A percentile compares a stretch with the other conserved stretches of the same genome.
These are phyloP conservation scores for Eretmochelys imbricata DNA, from an alignment of 2,113 vertebrate genomes.

Conservation along the genomic window DNA sequence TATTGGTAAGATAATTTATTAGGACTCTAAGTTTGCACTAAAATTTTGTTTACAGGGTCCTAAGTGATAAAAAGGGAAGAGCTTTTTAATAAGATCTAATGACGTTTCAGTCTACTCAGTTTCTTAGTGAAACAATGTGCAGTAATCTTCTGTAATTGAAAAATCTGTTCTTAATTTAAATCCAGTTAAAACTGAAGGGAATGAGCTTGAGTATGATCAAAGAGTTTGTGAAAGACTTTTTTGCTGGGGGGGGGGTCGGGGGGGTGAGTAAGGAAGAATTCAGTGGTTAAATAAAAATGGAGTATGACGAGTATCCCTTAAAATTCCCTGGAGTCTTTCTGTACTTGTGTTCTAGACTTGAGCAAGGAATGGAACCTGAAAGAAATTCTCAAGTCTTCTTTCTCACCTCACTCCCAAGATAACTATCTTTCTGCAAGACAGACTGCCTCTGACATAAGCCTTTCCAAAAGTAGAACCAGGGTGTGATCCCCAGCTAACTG, in stretches of 20 bases:
- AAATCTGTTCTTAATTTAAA: constrained; percentile 29
- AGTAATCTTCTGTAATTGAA: constrained; percentile 18
- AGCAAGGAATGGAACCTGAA: neutral
- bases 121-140: neutral
- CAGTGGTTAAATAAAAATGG: neutral
- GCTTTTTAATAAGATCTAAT: neutral
- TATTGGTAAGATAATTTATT: neutral
- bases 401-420: neutral
- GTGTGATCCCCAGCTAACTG: neutral
- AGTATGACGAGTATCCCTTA: neutral
- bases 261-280: neutral
- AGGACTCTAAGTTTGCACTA: neutral
- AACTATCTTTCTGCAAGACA: neutral
- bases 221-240: neutral
- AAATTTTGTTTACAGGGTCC: neutral
- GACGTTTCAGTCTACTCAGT: neutral
- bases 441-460: neutral
- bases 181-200: constrained; percentile 43
- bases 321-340: neutral
- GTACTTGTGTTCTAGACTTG: neutral
- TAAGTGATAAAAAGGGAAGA: neutral
- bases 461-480: neutral
- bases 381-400: neutral
- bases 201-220: constrained; percentile 47
- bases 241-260: neutral